These are phyloP conservation scores for Galaxea fascicularis DNA, from an alignment of 92 coral and sea anemone genomes.

Conservation along the genomic window DNA sequence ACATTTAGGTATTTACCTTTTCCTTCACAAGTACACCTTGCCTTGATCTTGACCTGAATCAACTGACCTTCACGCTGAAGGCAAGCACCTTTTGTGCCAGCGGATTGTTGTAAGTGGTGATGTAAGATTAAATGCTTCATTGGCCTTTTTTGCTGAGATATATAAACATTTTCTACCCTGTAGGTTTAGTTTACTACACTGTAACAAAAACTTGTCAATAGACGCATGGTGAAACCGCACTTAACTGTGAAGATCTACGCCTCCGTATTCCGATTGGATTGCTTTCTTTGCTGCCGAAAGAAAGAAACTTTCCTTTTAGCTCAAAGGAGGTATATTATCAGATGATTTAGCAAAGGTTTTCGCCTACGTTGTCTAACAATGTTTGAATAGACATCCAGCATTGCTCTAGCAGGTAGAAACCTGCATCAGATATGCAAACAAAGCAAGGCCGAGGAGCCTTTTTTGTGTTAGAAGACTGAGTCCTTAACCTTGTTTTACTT, in stretches of 20 bases:
- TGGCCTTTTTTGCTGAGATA: slow-evolving; percentile 25
- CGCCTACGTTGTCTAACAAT: neutral
- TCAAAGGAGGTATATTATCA: neutral
- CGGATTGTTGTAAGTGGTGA: slow-evolving; percentile 34
- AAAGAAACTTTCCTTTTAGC: neutral
- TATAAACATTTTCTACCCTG: slow-evolving; percentile 1
- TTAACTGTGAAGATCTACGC: neutral
- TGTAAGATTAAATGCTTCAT: slow-evolving; percentile 48
- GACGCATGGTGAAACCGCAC: neutral
- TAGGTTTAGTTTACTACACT: neutral
- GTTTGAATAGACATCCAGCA: neutral
- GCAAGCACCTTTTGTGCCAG: slow-evolving; percentile 28
- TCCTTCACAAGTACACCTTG: slow-evolving; percentile 28
- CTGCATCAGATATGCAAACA: slow-evolving; percentile 14
- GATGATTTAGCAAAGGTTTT: neutral
- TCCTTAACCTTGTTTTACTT: neutral
- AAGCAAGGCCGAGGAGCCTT: neutral
- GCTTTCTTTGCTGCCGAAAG: too few relatives aligned
- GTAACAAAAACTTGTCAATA: slow-evolving; percentile 9
- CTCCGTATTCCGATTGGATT: neutral
- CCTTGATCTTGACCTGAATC: slow-evolving; percentile 28
- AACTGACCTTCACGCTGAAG: neutral
- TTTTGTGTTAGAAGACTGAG: neutral
- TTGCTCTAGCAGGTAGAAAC: slow-evolving; percentile 28
- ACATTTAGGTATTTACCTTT: neutral